Evolutionary conservation across 2,888 invertebrate genomes (phyloP).

Genomic region (Pimpla rufipes): DNA sequence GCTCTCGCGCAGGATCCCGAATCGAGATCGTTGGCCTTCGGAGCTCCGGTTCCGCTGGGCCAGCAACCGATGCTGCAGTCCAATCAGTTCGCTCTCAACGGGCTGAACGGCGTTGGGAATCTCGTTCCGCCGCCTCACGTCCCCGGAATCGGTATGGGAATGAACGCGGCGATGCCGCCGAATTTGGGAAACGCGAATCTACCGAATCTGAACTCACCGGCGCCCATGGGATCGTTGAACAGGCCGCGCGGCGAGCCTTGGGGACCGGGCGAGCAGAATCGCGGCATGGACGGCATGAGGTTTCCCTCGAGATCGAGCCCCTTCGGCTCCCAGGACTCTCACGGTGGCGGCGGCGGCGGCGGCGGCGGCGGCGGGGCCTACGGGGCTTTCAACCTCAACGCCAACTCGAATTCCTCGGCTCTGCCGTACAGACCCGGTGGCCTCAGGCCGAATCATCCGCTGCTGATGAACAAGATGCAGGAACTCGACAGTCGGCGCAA

Average conservation of each 20-base stretch:
- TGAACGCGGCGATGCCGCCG: constrained; percentile 69
- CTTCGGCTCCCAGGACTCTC: constrained; percentile 74
- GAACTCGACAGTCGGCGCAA: constrained; percentile 87
- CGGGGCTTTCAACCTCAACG: constrained; percentile 67
- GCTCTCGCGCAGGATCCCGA: constrained; percentile 67
- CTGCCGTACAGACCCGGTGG: constrained; percentile 84
- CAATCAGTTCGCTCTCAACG: constrained; percentile 80
- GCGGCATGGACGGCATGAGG: constrained; percentile 63
- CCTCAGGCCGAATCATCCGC: constrained; percentile 81
- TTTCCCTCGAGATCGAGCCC: constrained; percentile 76
- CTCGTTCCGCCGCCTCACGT: constrained; percentile 78
- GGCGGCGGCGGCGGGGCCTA: constrained; percentile 69
- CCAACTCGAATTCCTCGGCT: constrained; percentile 51
- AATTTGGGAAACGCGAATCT: constrained; percentile 68
- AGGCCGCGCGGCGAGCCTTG: constrained; percentile 75
- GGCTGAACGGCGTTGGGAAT: constrained; percentile 79
- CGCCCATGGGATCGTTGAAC: constrained; percentile 65
- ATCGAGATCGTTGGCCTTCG: constrained; percentile 73
- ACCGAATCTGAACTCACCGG: constrained; percentile 68
- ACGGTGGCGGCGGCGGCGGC: constrained; percentile 55
- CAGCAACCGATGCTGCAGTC: constrained; percentile 76
- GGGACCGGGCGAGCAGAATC: constrained; percentile 71
- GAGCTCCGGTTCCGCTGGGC: constrained; percentile 67
- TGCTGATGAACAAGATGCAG: constrained; percentile 78
- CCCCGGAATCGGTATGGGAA: constrained; percentile 72